Percentiles rank a stretch among this genome's conserved stretches.
Conservation (phyloP, 2,113 vertebrate species). For the Poecilia latipinna region DNA sequence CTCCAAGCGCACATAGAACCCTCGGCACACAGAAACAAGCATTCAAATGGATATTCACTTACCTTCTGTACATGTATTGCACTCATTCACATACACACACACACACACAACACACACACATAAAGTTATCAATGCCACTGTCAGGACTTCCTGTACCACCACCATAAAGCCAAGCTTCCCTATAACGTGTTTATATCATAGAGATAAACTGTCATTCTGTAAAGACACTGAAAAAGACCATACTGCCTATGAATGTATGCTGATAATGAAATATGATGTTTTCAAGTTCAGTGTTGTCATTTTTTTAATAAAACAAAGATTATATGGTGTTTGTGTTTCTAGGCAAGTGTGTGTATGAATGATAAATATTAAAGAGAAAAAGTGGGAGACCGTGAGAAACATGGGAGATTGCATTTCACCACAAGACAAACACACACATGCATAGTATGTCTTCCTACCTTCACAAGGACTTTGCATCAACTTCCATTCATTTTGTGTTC, state of each 20-base stretch:
- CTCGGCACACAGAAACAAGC: constrained; percentile 39
- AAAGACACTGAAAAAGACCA: constrained; percentile 84
- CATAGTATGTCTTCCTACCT: too few species aligned
- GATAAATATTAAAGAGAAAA: neutral
- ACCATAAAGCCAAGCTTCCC: constrained; percentile 73
- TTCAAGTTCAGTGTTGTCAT: constrained; percentile 62
- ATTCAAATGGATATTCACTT: constrained; percentile 40
- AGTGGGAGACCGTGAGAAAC: constrained; percentile 30
- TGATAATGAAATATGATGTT: constrained; percentile 82
- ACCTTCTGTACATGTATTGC: neutral
- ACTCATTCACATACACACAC: constrained; percentile 32
- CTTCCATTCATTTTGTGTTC: too few species aligned
- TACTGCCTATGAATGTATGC: constrained; percentile 85
- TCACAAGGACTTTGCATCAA: too few species aligned
- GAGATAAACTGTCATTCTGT: constrained; percentile 80
- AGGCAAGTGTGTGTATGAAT: constrained; percentile 15
- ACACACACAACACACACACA: constrained; percentile 53
- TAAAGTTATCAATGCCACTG: constrained; percentile 65
- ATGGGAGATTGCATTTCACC: constrained; percentile 43
- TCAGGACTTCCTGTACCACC: constrained; percentile 72
- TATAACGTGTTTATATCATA: constrained; percentile 75
- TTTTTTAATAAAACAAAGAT: constrained; percentile 21
- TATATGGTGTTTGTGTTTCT: neutral
- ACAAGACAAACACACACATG: constrained; percentile 14
- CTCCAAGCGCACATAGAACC: constrained; percentile 80